Evolutionary conservation across 2,888 invertebrate species (phyloP).

Genomic region (Xanthorhoe spadicearia): DNA sequence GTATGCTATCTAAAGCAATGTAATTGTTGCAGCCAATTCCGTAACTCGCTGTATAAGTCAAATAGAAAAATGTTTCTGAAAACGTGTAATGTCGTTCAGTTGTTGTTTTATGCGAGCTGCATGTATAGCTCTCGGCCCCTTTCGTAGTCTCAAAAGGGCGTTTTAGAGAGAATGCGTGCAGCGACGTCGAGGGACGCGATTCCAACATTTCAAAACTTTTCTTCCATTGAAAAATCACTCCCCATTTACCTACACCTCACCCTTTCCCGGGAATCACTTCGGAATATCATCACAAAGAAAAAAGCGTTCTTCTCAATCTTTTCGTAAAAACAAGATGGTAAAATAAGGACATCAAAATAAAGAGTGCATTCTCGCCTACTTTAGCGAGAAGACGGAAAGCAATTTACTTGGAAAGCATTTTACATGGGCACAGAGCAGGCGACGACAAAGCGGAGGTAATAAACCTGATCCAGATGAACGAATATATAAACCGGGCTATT

Average conservation of each 20-base stretch:
- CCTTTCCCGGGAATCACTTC: constrained; percentile 50
- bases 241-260: constrained; percentile 56
- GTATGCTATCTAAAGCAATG: background rate
- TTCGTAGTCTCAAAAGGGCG: constrained; percentile 77
- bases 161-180: constrained; percentile 71
- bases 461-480: constrained; percentile 66
- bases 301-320: constrained; percentile 37
- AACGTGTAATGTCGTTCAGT: constrained; percentile 31
- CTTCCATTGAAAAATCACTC: constrained; percentile 63
- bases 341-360: constrained; percentile 54
- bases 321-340: constrained; percentile 45
- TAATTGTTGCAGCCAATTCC: constrained; percentile 7
- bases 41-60: constrained; percentile 13
- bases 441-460: constrained; percentile 70
- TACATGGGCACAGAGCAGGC: constrained; percentile 57
- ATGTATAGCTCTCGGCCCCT: constrained; percentile 54
- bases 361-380: constrained; percentile 61
- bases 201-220: constrained; percentile 53
- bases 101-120: constrained; percentile 51
- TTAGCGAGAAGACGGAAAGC: constrained; percentile 57
- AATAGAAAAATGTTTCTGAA: constrained; percentile 28
- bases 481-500: constrained; percentile 58
- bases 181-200: constrained; percentile 58
- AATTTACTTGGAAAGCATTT: constrained; percentile 71
- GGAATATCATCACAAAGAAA: constrained; percentile 41